A percentile compares a stretch with the other conserved stretches of the same genome.
Evolutionary conservation across 1,140 invertebrate species (phyloP).

Genomic region (Heliothis virescens): DNA sequence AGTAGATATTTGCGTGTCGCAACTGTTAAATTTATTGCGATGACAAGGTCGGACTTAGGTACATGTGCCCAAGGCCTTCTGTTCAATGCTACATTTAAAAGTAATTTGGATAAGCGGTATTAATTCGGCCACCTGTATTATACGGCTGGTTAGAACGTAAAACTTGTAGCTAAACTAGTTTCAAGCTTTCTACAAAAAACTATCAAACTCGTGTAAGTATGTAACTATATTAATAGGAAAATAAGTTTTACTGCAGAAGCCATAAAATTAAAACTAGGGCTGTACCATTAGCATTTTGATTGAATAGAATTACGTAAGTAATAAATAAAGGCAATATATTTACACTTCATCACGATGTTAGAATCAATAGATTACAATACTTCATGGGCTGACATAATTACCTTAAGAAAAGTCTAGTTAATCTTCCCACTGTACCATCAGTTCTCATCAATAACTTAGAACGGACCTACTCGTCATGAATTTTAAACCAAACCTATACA

Average conservation of each 20-base stretch:
- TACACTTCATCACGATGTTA: background rate
- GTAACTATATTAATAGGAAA: too few relatives aligned
- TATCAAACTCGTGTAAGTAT: too few relatives aligned
- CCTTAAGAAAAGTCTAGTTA: conserved; percentile 20
- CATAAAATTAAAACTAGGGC: too few relatives aligned
- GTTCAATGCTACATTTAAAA: conserved; percentile 2
- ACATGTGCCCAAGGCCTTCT: conserved; percentile 31
- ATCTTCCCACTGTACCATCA: conserved; percentile 5
- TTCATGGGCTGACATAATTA: conserved; percentile 22
- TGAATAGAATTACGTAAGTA: too few relatives aligned
- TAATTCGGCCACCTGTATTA: conserved; percentile 13
- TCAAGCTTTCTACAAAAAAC: too few relatives aligned
- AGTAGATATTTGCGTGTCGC: conserved; percentile 81
- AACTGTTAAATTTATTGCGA: conserved; percentile 74
- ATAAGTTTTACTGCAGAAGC: too few relatives aligned
- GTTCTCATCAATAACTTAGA: conserved; percentile 6
- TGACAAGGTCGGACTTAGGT: conserved; percentile 71
- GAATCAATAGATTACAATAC: conserved; percentile 6
- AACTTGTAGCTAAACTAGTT: too few relatives aligned
- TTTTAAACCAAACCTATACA: conserved; percentile 18
- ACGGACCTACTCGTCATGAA: background rate
- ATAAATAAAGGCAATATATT: too few relatives aligned
- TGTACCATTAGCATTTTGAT: too few relatives aligned
- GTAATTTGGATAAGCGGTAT: background rate
- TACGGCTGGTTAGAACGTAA: background rate